phyloP scores from a whole-genome alignment of 2,797 vertebrate species.

The Lepilemur ruficaudatus region DNA sequence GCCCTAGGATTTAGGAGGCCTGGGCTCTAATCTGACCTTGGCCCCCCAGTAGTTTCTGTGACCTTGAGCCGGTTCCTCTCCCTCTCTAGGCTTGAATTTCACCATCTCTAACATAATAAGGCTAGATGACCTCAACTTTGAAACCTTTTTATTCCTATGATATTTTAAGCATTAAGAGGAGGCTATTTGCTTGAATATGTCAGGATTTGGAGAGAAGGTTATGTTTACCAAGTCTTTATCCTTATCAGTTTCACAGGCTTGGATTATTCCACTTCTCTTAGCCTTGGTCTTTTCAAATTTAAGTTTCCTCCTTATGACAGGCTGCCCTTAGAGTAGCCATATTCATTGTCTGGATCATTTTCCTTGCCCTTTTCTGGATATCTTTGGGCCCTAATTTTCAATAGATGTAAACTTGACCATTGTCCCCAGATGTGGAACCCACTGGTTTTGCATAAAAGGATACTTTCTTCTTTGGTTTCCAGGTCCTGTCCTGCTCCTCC shows the following conservation, averaged over 20 bases:
- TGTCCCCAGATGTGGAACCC: not conserved
- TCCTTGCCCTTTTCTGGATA: constrained; percentile 10
- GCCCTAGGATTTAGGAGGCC: not conserved
- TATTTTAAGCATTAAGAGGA: constrained; percentile 41
- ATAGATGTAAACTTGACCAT: not conserved
- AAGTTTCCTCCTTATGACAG: not conserved
- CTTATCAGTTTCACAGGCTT: not conserved
- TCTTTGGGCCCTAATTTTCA: constrained; percentile 18
- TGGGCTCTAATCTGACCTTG: constrained; percentile 11
- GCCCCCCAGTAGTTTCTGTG: not conserved
- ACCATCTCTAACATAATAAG: not conserved
- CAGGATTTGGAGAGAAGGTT: constrained; percentile 39
- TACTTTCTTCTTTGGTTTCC: constrained; percentile 25
- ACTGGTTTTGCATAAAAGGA: not conserved
- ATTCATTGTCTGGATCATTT: constrained; percentile 3
- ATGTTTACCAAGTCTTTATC: not conserved
- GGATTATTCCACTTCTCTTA: not conserved
- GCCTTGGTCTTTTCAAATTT: not conserved
- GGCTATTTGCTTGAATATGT: not conserved
- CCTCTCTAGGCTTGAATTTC: constrained; percentile 12
- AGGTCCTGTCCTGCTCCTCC: not conserved
- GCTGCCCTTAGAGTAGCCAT: not conserved
- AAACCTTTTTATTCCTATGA: constrained; percentile 20
- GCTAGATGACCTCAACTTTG: not conserved
- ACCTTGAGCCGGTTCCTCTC: constrained; percentile 39